Evolutionary conservation across 2,113 vertebrate genomes (phyloP).

Genomic region (Fulmarus glacialis): DNA sequence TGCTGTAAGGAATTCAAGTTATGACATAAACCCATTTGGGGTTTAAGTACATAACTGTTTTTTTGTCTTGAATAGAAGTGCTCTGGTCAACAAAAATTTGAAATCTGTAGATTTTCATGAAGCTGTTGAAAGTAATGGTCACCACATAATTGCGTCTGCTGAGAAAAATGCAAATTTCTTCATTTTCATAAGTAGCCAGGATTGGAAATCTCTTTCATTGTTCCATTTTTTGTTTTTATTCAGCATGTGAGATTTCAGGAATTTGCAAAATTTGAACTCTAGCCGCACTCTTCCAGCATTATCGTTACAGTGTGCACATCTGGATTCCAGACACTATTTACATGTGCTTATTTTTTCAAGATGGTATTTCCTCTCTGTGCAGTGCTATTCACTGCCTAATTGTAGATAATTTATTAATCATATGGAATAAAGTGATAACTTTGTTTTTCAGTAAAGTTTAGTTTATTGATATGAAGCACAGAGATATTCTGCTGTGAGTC

Average conservation of each 20-base stretch:
- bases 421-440: not conserved
- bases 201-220: not conserved
- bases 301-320: conserved; percentile 52
- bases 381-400: not conserved
- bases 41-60: not conserved
- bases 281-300: not conserved
- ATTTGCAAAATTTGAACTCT: conserved; percentile 31
- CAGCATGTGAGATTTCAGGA: conserved; percentile 26
- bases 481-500: not conserved
- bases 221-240: conserved; percentile 8
- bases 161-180: not conserved
- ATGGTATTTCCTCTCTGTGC: not conserved
- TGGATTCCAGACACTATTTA: conserved; percentile 58
- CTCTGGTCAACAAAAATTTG: not conserved
- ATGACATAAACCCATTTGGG: not conserved
- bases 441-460: not conserved
- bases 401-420: conserved; percentile 3
- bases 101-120: not conserved
- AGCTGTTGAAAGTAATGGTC: not conserved
- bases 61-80: not conserved
- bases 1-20: not conserved
- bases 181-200: not conserved
- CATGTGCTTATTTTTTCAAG: not conserved
- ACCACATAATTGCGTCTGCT: not conserved
- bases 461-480: not conserved